A percentile compares a stretch with the other conserved stretches of the same genome.
Evolutionary conservation across 1,140 invertebrate species (phyloP).

Genomic region (Frieseomelitta varia): DNA sequence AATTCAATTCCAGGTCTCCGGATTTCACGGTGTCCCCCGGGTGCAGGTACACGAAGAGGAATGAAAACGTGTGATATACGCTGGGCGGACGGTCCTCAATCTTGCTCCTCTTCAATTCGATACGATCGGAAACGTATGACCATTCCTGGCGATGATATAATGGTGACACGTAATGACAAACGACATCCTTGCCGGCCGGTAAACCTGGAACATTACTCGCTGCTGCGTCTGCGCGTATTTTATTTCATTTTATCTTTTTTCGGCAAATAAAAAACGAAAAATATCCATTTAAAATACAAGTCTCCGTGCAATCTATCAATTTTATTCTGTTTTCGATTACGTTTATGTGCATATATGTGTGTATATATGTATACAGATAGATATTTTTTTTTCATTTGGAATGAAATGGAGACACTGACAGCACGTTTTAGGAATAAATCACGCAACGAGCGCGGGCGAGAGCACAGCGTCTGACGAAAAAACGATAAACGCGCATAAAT

Average conservation of each 20-base stretch:
- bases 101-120: constrained; percentile 28
- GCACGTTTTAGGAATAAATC: neutral
- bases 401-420: neutral
- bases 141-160: constrained; percentile 28
- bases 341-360: neutral
- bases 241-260: no score
- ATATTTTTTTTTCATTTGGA: neutral
- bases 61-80: constrained; percentile 29
- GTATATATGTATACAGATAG: no score
- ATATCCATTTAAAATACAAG: constrained; percentile 9
- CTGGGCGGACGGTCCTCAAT: constrained; percentile 8
- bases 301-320: neutral
- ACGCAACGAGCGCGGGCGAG: neutral
- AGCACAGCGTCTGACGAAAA: neutral
- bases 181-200: constrained; percentile 6
- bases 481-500: neutral
- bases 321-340: neutral
- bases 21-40: constrained; percentile 22
- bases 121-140: constrained; percentile 19
- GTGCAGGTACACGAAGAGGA: constrained; percentile 21
- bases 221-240: neutral
- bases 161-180: constrained; percentile 33
- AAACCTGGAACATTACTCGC: constrained; percentile 12
- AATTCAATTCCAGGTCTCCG: constrained; percentile 17
- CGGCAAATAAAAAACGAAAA: neutral